Evolutionary conservation across 2,888 invertebrate species (phyloP).

Genomic region (Myopa testacea): DNA sequence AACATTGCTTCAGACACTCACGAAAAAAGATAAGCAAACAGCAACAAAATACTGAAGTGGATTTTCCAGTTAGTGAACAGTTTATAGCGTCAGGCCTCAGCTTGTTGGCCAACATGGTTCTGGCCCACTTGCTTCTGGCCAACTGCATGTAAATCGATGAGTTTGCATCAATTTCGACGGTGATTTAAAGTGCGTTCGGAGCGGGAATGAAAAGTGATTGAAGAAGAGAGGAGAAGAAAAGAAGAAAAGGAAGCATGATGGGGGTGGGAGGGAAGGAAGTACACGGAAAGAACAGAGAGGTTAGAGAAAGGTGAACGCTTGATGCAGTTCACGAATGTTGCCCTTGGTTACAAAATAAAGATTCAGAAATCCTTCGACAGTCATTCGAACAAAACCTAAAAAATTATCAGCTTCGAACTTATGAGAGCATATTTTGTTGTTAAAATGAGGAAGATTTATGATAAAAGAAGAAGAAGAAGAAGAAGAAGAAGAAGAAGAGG

Average conservation of each 20-base stretch:
- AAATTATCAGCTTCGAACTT: no score
- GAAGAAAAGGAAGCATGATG: background rate
- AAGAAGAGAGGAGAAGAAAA: background rate
- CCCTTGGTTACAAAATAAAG: no score
- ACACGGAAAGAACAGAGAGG: background rate
- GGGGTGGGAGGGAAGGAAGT: background rate
- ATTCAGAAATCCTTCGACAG: no score
- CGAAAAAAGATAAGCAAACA: slow-evolving; percentile 29
- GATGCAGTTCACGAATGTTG: no score
- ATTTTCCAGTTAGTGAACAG: slow-evolving; percentile 27
- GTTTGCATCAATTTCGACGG: slow-evolving; percentile 35
- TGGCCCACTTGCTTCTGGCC: slow-evolving; percentile 35
- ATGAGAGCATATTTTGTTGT: no score
- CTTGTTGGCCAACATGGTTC: slow-evolving; percentile 37
- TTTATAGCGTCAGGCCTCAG: slow-evolving; percentile 32
- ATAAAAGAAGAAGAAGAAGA: no score
- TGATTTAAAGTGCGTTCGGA: slow-evolving; percentile 29
- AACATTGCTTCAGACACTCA: slow-evolving; percentile 28
- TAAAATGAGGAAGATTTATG: no score
- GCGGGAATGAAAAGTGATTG: background rate
- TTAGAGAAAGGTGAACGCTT: no score
- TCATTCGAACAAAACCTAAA: background rate
- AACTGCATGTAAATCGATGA: slow-evolving; percentile 36
- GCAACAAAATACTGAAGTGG: slow-evolving; percentile 39
- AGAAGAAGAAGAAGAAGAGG: no score